Base-by-base conservation (phyloP, 2,888 invertebrate genomes). In the Xanthia icteritia region DNA sequence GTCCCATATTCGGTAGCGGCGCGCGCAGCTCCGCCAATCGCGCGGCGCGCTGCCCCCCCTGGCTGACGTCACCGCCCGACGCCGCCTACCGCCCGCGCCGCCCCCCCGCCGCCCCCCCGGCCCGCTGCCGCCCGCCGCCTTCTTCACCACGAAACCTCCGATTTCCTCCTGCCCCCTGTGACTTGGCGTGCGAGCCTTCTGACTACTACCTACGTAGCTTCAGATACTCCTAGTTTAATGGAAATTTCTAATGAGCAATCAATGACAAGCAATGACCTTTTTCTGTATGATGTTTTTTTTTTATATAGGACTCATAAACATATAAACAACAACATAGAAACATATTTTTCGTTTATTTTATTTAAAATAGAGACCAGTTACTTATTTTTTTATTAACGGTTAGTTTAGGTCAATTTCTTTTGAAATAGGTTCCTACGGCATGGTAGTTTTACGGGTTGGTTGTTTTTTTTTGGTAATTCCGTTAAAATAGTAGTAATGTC, bases 1-100 rank as follows among this genome's bases (percentile, higher is more conserved):
- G 98, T 98, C 97, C 98, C 98, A 98, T 98, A 98, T 98, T 98
- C 98, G 98, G 98, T 97, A 98, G 97, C 97, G 97, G 95, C 96
- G 96, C 95, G 96, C 96, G 95, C 95, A 95, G 91, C 92, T 93
- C 93, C 90, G 94, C 97, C 97, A 97, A 97, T 96, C 93, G 95
- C 92, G 92, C 91, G 91, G 89, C 93, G 91, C 91, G 90, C 88
- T 92, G 93, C 94, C 93, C 95, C 95, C 91, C 95, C 93, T 88
- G 86, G 90, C 94, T 95, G 96, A 95, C 96, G 96, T 96, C 96
- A 95, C 94, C 93, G 90, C 94, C 94, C 92, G 94, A 88, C 94
- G 91, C 95, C 96, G 95, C 96, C 96, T 94, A 94, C 94, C 96
- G 94, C 95, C 95, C 94, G 94, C 94, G 92, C 93, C 93, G 91